Evolutionary conservation across 2,888 invertebrate genomes (phyloP), one percentile per base, ranked within the genome.

Genomic region (Drosophila helvetica): DNA sequence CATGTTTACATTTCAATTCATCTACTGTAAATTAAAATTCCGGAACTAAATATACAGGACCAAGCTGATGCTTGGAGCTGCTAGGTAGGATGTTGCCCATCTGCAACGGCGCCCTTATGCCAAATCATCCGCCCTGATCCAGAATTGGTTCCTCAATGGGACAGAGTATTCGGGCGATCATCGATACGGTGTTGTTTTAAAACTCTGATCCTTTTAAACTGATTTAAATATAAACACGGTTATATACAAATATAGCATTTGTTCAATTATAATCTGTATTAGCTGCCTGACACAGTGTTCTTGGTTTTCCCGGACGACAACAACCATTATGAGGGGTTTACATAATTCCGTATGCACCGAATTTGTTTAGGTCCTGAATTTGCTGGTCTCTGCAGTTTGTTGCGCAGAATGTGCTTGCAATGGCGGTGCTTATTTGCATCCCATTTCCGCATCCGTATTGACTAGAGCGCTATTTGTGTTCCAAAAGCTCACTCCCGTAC

Each of bases 381-480:
- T 25, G 45, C 61, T 70, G 69, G 12, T 42, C 54, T 52, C 59
- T 81, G 61, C 51, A 59, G 56, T 64, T 51, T 61, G 64, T 60
- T 60, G 60, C 17, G 22, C 52, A 33, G 64, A 64, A 82, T 88
- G 70, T 82, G 82, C 82, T 86, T 89, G 88, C 64, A 51, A 74
- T 52, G 55, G 62, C 70, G 61, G 79, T 63, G 77, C 87, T 89
- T 87, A 85, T 87, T 71, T 78, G 70, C 78, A 67, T 86, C 89
- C 80, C 78, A 84, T 80, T 88, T 86, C 74, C 86, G 77, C 61
- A 63, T 83, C 83, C 86, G 89, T 53, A 68, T 58, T 51, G 17
- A n/a, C 43, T 53, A 22, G 33, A 27, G 56, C 65, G 70, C 79
- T 67, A 8, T 64, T 66, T 52, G 51, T 43, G 43, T 10, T 27